Base-by-base conservation (phyloP, 2,113 vertebrate genomes). In the Halcyon malimbica region DNA sequence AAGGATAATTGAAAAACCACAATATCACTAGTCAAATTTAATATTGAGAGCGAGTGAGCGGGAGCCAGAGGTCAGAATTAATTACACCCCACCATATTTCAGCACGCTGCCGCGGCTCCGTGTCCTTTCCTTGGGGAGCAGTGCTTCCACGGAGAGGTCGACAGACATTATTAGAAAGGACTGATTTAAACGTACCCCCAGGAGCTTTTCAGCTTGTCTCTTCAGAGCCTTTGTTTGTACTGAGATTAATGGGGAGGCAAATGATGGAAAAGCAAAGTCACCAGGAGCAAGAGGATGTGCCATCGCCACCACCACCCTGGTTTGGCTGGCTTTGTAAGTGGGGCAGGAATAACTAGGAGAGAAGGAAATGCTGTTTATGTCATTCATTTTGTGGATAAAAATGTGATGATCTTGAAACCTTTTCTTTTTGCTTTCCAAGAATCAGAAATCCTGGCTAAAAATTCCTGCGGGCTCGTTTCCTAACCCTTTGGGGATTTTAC, bases 131-230 rank as follows among this genome's bases (percentile, higher is more conserved):
- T 11, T 89, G 95, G 97, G 97, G 97, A 97, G 83, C 94, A 26
- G 88, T 24, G n/a, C 93, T 90, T 97, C 96, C 96, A 91, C 62
- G 42, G 88, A 96, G 24, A 83, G 92, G 96, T 97, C 79, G 93
- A 95, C 96, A 94, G 95, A 95, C 95, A 94, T 97, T 97, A 97
- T 97, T 96, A 97, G 96, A 78, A 93, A 97, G 95, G 92, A 92
- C 96, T 97, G 97, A 97, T 97, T 97, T 97, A 97, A 97, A 97
- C 94, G 95, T 97, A 97, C 97, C 98, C 97, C 96, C 95, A 97
- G 97, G 97, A 98, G 96, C 96, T 97, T 97, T 97, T 96, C 96
- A 96, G 97, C 95, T 94, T 97, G 95, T 97, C 97, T 98, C 93
- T 96, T 96, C 97, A 95, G 96, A 98, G 94, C 90, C 50, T 97